Evolutionary conservation across 2,797 vertebrate genomes (phyloP), one percentile per base, ranked within the genome.

Genomic region (Pagetopsis macropterus): DNA sequence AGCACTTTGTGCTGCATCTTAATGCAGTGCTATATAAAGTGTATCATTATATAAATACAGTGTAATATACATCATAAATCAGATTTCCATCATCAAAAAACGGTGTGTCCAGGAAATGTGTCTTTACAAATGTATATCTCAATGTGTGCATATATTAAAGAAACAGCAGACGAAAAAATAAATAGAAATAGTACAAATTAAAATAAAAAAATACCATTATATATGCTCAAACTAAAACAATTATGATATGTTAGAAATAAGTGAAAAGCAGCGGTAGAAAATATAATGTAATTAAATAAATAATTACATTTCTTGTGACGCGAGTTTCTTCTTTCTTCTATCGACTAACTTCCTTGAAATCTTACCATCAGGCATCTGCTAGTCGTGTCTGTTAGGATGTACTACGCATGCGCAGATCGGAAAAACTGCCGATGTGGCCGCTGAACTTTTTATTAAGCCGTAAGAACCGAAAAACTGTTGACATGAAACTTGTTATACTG

Each of bases 371-470:
- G 43, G 9, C 5, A 50, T 87, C 79, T 11, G 61, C 49, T 78
- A 0, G 3, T 82, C 43, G 0, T 0, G 69, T 46, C 73, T 70
- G 54, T 9, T 2, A 0, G 0, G 40, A 3, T 15, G 1, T 37
- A 3, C 5, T 1, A 21, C 84, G 83, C 91, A 86, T 82, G 90
- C 86, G 83, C 55, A 67, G 10, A 23, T 7, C 0, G 1, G 19
- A 13, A 0, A 4, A 19, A 14, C 49, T 72, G 91, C 75, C 70
- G 63, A 94, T 94, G 93, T 94, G 93, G 93, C 93, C 51, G 10
- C 41, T 33, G 43, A 64, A 45, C 0, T 41, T 21, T 44, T 23
- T 3, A 15, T 1, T 19, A 9, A 1, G 1, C 17, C 31, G 2
- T 46, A 4, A 2, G 4, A 16, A 17, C 0, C 15, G 27, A 27